Evolutionary conservation across 1,140 invertebrate species (phyloP).

Genomic region (Conopomorpha cramerella): DNA sequence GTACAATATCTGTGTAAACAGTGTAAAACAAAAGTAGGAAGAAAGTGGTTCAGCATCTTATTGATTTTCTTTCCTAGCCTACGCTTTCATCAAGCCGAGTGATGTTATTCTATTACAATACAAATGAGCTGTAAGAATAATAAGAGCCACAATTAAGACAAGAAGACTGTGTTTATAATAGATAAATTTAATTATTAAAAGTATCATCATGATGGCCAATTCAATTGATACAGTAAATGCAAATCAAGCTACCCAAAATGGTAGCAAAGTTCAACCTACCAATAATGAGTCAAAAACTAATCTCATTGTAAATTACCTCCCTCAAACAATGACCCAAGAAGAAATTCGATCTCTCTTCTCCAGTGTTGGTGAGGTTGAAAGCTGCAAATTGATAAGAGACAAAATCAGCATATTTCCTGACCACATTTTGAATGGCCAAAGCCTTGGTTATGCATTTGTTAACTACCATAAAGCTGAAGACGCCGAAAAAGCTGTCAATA

Average conservation of each 20-base stretch:
- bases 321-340: slow-evolving; percentile 91
- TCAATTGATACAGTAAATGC: slow-evolving; percentile 53
- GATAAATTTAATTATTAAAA: not conserved
- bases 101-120: slow-evolving; percentile 32
- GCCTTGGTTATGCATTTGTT: slow-evolving; percentile 88
- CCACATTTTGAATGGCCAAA: slow-evolving; percentile 72
- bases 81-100: slow-evolving; percentile 55
- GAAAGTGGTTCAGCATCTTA: slow-evolving; percentile 55
- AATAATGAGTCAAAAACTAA: slow-evolving; percentile 73
- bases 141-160: too few species aligned
- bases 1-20: slow-evolving; percentile 20
- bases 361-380: slow-evolving; percentile 87
- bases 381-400: slow-evolving; percentile 88
- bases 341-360: slow-evolving; percentile 85
- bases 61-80: slow-evolving; percentile 59
- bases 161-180: slow-evolving; percentile 12
- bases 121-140: slow-evolving; percentile 36
- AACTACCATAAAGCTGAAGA: slow-evolving; percentile 84
- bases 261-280: slow-evolving; percentile 63
- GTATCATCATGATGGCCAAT: slow-evolving; percentile 58
- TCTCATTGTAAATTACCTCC: slow-evolving; percentile 90
- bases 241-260: slow-evolving; percentile 62
- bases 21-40: slow-evolving; percentile 48
- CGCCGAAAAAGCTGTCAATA: slow-evolving; percentile 85
- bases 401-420: slow-evolving; percentile 77